A percentile compares a stretch with the other conserved stretches of the same genome.
Evolutionary conservation across 2,888 invertebrate genomes (phyloP).

Genomic region (Drosophila incognita): DNA sequence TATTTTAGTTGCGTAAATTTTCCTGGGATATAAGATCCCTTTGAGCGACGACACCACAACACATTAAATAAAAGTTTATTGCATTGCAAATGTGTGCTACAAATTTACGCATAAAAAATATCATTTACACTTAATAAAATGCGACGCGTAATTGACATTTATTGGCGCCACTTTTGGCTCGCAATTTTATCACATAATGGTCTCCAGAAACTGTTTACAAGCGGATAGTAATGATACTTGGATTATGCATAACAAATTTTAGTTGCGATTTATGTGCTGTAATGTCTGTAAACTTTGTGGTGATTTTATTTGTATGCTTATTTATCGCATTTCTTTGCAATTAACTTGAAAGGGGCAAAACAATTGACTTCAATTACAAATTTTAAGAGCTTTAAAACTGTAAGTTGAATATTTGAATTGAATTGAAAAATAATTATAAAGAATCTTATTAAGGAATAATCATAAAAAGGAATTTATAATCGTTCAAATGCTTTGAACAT

Average conservation of each 20-base stretch:
- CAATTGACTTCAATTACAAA: background rate
- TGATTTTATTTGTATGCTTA: background rate
- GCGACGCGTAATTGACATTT: constrained; percentile 57
- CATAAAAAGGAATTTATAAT: background rate
- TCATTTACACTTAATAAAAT: constrained; percentile 58
- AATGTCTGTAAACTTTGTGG: background rate
- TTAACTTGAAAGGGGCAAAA: background rate
- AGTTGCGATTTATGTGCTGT: constrained; percentile 16
- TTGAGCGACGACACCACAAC: background rate
- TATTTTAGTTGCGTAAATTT: constrained; percentile 47
- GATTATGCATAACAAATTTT: constrained; percentile 40
- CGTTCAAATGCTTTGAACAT: background rate
- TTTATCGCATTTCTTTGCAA: constrained; percentile 8
- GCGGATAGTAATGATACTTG: constrained; percentile 39
- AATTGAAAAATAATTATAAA: background rate
- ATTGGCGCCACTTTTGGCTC: constrained; percentile 32
- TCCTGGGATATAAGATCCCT: constrained; percentile 12
- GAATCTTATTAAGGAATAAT: background rate
- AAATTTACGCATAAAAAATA: constrained; percentile 40
- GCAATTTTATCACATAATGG: constrained; percentile 13
- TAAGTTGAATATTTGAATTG: background rate
- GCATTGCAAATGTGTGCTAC: constrained; percentile 33
- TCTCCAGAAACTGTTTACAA: constrained; percentile 17
- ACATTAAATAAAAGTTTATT: constrained; percentile 43
- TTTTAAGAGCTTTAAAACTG: background rate